A percentile compares a stretch with the other conserved stretches of the same genome.
These are phyloP conservation scores for Pachycephala philippinensis DNA, from an alignment of 2,113 vertebrate species.

Conservation along the genomic window DNA sequence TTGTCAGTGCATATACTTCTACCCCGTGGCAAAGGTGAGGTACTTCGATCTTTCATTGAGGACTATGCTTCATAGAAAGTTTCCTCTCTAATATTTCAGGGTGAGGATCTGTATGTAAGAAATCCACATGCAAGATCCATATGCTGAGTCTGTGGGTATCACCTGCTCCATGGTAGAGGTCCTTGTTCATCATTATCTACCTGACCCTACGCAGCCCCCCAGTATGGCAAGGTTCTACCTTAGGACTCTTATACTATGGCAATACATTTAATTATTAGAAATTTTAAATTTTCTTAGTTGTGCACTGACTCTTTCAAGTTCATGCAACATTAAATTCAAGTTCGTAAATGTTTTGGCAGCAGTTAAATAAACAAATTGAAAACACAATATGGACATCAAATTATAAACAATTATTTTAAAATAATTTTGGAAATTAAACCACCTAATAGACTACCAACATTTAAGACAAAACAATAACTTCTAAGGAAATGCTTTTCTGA, in stretches of 20 bases:
- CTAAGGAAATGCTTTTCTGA: neutral
- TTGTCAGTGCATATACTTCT: neutral
- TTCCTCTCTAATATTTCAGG: neutral
- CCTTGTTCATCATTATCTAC: neutral
- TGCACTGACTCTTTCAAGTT: neutral
- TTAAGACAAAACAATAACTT: neutral
- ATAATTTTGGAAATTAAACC: neutral
- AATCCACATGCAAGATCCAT: accelerated
- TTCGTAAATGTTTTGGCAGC: neutral
- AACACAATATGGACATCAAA: neutral
- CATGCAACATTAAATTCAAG: neutral
- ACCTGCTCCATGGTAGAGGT: neutral
- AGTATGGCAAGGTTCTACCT: neutral
- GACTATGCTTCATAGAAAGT: neutral
- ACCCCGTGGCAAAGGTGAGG: neutral
- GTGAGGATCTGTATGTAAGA: neutral
- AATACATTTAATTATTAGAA: neutral
- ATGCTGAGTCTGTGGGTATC: neutral
- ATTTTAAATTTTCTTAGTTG: neutral
- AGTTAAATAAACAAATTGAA: neutral
- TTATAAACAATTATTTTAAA: neutral
- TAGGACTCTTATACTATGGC: neutral
- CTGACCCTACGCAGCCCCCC: neutral
- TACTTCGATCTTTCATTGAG: neutral
- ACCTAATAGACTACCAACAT: neutral